These are phyloP conservation scores for Alosa sapidissima DNA, from an alignment of 2,797 vertebrate genomes.

Conservation along the genomic window DNA sequence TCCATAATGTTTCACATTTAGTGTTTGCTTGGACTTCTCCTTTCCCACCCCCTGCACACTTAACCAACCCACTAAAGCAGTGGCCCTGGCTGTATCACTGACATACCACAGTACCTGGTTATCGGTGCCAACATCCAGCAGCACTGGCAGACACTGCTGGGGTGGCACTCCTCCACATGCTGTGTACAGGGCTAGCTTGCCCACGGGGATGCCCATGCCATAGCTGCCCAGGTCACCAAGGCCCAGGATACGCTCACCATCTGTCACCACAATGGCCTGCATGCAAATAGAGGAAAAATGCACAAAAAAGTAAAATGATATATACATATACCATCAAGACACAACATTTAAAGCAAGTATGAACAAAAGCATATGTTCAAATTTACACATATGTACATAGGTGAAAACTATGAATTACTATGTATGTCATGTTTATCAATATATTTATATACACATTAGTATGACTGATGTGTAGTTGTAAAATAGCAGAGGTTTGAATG, in stretches of 20 bases:
- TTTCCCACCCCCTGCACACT: background rate
- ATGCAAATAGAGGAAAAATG: background rate
- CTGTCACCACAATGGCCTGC: constrained; percentile 86
- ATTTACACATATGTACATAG: no score
- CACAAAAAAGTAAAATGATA: background rate
- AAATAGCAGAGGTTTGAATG: background rate
- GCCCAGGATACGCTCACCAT: constrained; percentile 86
- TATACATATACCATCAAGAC: background rate
- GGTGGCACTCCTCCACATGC: constrained; percentile 84
- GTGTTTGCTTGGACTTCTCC: background rate
- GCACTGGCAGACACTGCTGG: constrained; percentile 83
- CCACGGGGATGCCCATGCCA: constrained; percentile 87
- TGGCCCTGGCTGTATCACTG: no score
- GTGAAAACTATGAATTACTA: no score
- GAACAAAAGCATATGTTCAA: background rate
- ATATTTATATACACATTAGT: background rate
- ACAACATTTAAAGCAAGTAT: background rate
- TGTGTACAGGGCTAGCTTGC: constrained; percentile 86
- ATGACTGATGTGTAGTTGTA: background rate
- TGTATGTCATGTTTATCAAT: background rate
- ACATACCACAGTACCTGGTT: constrained; percentile 73
- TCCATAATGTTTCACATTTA: background rate
- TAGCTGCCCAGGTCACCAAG: constrained; percentile 85
- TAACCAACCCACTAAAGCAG: background rate
- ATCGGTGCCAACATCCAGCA: constrained; percentile 86